Conservation (phyloP, 2,888 invertebrate species). For the Pseudococcus jackbeardsleyi region DNA sequence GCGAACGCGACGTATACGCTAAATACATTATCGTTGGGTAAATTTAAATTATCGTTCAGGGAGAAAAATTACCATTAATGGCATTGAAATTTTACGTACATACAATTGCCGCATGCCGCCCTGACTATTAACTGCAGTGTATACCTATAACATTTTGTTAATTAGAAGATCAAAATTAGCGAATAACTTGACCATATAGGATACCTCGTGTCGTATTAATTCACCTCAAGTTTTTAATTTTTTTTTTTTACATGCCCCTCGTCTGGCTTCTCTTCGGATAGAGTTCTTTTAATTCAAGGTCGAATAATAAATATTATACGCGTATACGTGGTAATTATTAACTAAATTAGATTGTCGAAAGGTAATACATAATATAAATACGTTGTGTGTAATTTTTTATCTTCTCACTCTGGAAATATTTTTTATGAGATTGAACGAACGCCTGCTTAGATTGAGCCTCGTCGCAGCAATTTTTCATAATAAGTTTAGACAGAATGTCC, state of each 20-base stretch:
- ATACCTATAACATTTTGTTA: conserved; percentile 36
- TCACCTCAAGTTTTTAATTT: background rate
- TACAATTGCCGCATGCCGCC: background rate
- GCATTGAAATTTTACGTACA: conserved; percentile 13
- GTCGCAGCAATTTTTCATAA: too few relatives aligned
- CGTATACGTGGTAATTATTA: conserved; percentile 35
- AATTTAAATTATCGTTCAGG: conserved; percentile 39
- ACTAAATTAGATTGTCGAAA: conserved; percentile 46
- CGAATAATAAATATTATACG: conserved; percentile 5
- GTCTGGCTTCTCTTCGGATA: background rate
- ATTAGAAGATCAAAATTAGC: conserved; percentile 57
- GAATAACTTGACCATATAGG: background rate
- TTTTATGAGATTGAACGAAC: background rate
- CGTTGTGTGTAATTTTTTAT: background rate
- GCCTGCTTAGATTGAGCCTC: too few relatives aligned
- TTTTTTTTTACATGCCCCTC: background rate
- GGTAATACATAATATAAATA: conserved; percentile 23
- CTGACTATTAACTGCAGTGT: background rate
- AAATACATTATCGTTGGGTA: conserved; percentile 25
- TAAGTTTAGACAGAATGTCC: too few relatives aligned
- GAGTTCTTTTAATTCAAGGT: conserved; percentile 13
- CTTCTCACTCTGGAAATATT: background rate
- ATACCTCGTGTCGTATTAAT: background rate
- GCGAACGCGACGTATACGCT: background rate
- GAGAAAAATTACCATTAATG: conserved; percentile 59